Evolutionary conservation across 2,888 invertebrate species (phyloP), one percentile per base, ranked within the genome.

Genomic region (Caenorhabditis sp.): DNA sequence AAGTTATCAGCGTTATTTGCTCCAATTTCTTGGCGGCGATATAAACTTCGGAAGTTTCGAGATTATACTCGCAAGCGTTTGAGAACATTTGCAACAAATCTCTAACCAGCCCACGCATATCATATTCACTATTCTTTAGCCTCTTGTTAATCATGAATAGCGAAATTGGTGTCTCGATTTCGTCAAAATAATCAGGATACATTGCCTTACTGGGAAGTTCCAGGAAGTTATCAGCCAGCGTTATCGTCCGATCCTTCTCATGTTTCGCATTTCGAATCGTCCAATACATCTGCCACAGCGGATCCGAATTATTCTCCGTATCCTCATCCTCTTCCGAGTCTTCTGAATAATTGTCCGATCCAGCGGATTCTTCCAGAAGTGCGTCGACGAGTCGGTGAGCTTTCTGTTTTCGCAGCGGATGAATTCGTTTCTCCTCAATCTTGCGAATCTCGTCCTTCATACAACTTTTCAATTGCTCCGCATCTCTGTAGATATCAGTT

Each of bases 161-260:
- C 0, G 97, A 96, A 82, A 99, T 93, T 0, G 99, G 97, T 87
- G 94, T 93, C 88, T 95, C 94, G 62, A 99, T 97, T 88, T 95
- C 94, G 84, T 94, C 93, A 90, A 96, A 99, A 89, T 99, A 99
- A 89, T 97, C 97, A 0, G 97, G 95, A 90, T 97, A 96, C 79
- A 93, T 43, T 67, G 62, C 88, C 85, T 88, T 88, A 8, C 94
- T 94, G 0, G 97, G 97, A 67, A 99, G 90, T 85, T 94, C 93
- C 92, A 94, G 93, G 89, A 97, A 94, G 0, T 95, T 94, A 87
- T 96, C 95, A 27, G 94, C 93, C 87, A 96, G 90, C n/a, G 92
- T 91, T 1, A 92, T 91, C n/a, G 67, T 61, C 56, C 77, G 65
- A 71, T 85, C 69, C 57, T 78, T 68, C 43, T 80, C 81, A 56